Percentiles rank a stretch among this genome's conserved stretches.
Evolutionary conservation across 2,797 vertebrate species (phyloP).

Genomic region (Thamnophis elegans): DNA sequence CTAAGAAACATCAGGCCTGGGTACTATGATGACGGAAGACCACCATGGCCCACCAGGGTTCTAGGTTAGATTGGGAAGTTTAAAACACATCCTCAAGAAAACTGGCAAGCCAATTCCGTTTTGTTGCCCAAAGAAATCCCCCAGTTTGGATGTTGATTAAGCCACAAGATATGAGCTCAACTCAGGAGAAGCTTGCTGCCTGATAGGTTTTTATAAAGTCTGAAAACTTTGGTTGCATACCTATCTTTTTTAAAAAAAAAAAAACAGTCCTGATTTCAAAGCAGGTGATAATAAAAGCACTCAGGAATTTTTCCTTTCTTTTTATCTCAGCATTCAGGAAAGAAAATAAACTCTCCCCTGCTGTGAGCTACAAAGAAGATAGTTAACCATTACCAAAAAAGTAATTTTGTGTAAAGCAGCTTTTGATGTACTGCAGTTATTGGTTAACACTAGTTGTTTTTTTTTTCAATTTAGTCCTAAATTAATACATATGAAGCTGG

Average conservation of each 20-base stretch:
- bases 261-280: conserved; percentile 29
- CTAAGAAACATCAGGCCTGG: not conserved
- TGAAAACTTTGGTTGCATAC: conserved; percentile 28
- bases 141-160: not conserved
- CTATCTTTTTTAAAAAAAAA: not conserved
- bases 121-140: not conserved
- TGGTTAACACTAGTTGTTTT: conserved; percentile 66
- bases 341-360: conserved; percentile 58
- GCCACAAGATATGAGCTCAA: not conserved
- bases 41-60: not conserved
- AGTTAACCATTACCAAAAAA: conserved; percentile 75
- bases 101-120: not conserved
- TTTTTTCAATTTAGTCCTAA: conserved; percentile 35
- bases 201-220: not conserved
- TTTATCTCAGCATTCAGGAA: conserved; percentile 57
- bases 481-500: conserved; percentile 28
- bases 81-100: not conserved
- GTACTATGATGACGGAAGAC: not conserved
- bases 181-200: not conserved
- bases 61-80: not conserved
- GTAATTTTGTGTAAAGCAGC: conserved; percentile 60
- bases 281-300: conserved; percentile 18
- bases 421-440: conserved; percentile 66
- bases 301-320: conserved; percentile 54
- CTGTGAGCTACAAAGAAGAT: conserved; percentile 57